Evolutionary conservation across 2,113 vertebrate species (phyloP).

Genomic region (Cryptotis parvus): DNA sequence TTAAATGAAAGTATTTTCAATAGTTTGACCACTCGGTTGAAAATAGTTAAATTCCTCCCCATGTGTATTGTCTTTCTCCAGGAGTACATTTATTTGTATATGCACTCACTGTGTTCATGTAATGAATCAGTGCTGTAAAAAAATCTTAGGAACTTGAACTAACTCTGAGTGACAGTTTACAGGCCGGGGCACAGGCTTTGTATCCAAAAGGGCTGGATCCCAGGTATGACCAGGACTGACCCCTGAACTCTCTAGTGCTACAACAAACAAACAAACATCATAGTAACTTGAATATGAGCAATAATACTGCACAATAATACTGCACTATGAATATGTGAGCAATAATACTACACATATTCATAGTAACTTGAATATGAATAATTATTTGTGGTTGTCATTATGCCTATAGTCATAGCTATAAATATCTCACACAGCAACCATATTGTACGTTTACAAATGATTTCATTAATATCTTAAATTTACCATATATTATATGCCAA

Average conservation of each 20-base stretch:
- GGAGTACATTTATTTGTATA: neutral
- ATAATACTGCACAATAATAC: neutral
- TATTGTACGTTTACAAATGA: neutral
- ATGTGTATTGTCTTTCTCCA: neutral
- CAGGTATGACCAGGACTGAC: no score
- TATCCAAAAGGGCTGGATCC: no score
- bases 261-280: neutral
- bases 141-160: neutral
- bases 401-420: neutral
- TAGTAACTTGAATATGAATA: no score
- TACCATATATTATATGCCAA: neutral
- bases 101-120: neutral
- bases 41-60: neutral
- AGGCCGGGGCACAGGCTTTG: no score
- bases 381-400: neutral
- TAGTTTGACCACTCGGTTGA: neutral
- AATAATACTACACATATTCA: neutral
- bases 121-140: slow-evolving; percentile 11
- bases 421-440: neutral
- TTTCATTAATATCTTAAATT: neutral
- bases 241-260: no score
- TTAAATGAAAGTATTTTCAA: neutral
- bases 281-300: neutral
- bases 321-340: neutral
- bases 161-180: neutral